phyloP scores from a whole-genome alignment of 2,113 vertebrate genomes.

The Podiceps cristatus region DNA sequence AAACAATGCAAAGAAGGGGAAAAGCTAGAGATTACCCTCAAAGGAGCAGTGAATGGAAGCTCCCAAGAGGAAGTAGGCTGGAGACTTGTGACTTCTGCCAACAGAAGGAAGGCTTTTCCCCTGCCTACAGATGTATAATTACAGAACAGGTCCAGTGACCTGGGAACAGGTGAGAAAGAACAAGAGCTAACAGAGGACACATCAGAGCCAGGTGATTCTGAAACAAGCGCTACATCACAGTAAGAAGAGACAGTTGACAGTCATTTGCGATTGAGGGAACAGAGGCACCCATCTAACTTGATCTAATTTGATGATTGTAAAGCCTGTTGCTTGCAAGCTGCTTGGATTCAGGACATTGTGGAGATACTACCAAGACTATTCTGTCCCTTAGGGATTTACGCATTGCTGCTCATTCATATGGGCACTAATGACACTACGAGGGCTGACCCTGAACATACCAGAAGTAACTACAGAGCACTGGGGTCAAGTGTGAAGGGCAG shows the following conservation, averaged over 20 bases:
- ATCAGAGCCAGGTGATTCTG: background rate
- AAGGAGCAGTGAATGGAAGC: background rate
- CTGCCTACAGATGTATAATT: background rate
- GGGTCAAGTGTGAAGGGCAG: background rate
- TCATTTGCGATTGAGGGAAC: background rate
- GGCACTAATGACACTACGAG: background rate
- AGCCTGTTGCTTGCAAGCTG: background rate
- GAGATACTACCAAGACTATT: background rate
- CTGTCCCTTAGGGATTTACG: background rate
- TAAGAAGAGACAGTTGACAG: background rate
- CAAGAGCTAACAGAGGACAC: background rate
- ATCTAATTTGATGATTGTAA: background rate
- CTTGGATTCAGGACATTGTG: background rate
- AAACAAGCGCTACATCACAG: background rate
- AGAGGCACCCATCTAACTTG: background rate
- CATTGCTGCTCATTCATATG: background rate
- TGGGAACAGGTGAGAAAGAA: background rate
- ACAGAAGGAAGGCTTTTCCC: background rate
- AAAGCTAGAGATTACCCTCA: background rate
- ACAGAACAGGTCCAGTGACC: background rate
- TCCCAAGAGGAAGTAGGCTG: background rate
- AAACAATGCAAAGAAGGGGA: background rate
- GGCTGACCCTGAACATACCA: background rate
- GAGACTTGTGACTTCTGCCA: background rate
- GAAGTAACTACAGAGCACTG: background rate